Base-by-base conservation (phyloP, 2,797 vertebrate genomes). In the Miichthys miiuy region DNA sequence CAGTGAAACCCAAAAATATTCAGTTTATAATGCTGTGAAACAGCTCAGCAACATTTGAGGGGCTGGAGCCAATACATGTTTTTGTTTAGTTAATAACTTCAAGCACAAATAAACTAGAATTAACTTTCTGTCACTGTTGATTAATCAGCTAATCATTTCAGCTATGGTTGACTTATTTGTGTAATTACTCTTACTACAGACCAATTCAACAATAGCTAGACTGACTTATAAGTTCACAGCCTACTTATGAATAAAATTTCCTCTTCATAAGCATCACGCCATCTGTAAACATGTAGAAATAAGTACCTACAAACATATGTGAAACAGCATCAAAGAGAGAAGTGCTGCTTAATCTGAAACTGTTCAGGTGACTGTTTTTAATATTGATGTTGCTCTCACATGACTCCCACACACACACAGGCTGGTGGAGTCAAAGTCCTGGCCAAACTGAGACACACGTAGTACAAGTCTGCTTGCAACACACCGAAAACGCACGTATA, bases 371-470 rank as follows among this genome's bases (percentile, higher is more conserved):
- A 16, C 9, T 44, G 34, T 34, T 72, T 68, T 41, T 44, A 46
- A 46, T 4, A 13, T 6, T 13, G 16, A 18, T 67, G 44, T 34
- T 34, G 7, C 38, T 23, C 74, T 80, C 82, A 79, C 63, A 64
- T 68, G 68, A 78, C 62, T 72, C 20, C 62, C 52, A 51, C 34
- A 54, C 61, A 58, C 56, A 34, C 42, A 54, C 0, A 21, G 1
- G 1, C 42, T n/a, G 0, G 2, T 38, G 13, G 41, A 79, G 79
- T 79, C 81, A 81, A 79, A 80, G 82, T 84, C 77, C 77, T 63
- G 18, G 4, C 48, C 17, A 44, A 70, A 68, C 14, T 0, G 0
- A 70, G n/a, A 66, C 47, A 69, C 70, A 57, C 13, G n/a, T 47
- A 12, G 18, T 55, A 48, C 6, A 3, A 73, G 10, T 21, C 46